These are phyloP conservation scores for Panurus biarmicus DNA, from an alignment of 2,113 vertebrate genomes.

Conservation along the genomic window DNA sequence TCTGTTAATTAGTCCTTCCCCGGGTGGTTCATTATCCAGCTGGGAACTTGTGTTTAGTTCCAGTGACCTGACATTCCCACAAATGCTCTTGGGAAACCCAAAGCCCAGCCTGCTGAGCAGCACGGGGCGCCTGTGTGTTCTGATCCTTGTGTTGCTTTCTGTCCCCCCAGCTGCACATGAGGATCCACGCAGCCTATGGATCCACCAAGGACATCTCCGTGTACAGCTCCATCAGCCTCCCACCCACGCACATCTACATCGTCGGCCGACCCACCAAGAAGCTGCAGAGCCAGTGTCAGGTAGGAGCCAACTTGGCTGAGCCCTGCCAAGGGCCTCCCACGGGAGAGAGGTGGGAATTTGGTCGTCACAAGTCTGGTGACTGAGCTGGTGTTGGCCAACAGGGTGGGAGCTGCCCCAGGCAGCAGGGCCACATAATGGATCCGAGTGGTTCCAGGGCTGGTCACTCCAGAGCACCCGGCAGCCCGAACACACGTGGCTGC, in stretches of 20 bases:
- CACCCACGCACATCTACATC: constrained; percentile 92
- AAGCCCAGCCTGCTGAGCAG: background rate
- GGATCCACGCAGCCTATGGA: constrained; percentile 89
- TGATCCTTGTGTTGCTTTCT: background rate
- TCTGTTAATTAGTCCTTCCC: background rate
- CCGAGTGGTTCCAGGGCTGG: rapidly evolving
- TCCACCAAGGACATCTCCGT: constrained; percentile 97
- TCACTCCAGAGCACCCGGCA: background rate
- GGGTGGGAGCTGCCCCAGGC: background rate
- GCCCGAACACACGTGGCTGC: rapidly evolving
- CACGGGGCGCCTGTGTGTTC: background rate
- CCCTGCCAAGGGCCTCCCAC: background rate
- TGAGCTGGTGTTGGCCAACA: background rate
- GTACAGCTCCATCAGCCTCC: constrained; percentile 88
- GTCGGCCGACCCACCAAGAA: constrained; percentile 94
- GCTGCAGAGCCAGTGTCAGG: constrained; percentile 95
- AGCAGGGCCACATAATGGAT: rapidly evolving
- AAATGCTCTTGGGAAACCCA: background rate
- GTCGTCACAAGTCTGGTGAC: background rate
- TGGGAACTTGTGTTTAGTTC: background rate
- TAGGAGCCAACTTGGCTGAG: constrained; percentile 14
- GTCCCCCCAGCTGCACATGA: constrained; percentile 83
- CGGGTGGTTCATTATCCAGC: background rate
- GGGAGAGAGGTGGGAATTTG: background rate
- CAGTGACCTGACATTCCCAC: background rate